Conservation (phyloP, 37 sponge, comb jelly and placozoan genomes). For the Agelas oroides region DNA sequence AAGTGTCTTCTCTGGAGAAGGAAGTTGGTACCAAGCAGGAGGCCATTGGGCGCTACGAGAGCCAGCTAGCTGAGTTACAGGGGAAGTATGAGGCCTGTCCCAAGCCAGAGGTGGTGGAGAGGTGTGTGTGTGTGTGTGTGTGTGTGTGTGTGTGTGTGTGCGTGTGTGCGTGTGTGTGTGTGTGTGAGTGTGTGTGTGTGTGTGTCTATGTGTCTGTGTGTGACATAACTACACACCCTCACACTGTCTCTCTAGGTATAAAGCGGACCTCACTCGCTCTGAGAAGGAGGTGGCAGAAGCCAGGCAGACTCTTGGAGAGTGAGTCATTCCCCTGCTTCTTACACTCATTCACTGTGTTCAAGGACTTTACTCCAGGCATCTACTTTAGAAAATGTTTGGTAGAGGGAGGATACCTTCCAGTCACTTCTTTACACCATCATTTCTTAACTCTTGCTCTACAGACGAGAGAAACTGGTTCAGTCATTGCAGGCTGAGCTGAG, state of each 20-base stretch:
- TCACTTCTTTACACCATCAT: too few species aligned
- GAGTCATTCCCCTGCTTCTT: neutral
- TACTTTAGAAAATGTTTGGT: too few species aligned
- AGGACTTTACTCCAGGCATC: too few species aligned
- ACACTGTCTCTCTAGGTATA: slow-evolving; percentile 15
- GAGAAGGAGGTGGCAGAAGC: slow-evolving; percentile 45
- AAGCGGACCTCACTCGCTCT: slow-evolving; percentile 16
- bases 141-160: slow-evolving; percentile 29
- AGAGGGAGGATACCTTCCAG: too few species aligned
- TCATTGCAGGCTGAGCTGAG: slow-evolving; percentile 50
- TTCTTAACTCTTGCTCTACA: neutral
- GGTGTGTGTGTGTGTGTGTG: slow-evolving; percentile 23
- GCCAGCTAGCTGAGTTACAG: slow-evolving; percentile 23
- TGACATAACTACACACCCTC: neutral
- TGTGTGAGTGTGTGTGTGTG: slow-evolving; percentile 32
- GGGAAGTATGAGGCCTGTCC: slow-evolving; percentile 33
- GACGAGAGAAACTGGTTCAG: slow-evolving; percentile 32
- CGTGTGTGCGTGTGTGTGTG: slow-evolving; percentile 32
- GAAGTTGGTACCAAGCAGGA: neutral
- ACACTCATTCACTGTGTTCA: too few species aligned
- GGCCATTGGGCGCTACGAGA: neutral
- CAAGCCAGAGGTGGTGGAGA: slow-evolving; percentile 39
- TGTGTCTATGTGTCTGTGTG: slow-evolving; percentile 29
- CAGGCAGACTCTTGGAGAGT: slow-evolving; percentile 41
- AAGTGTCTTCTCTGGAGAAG: slow-evolving; percentile 22